These are phyloP conservation scores for Sapajus apella DNA, from an alignment of 2,113 vertebrate genomes.

Conservation along the genomic window DNA sequence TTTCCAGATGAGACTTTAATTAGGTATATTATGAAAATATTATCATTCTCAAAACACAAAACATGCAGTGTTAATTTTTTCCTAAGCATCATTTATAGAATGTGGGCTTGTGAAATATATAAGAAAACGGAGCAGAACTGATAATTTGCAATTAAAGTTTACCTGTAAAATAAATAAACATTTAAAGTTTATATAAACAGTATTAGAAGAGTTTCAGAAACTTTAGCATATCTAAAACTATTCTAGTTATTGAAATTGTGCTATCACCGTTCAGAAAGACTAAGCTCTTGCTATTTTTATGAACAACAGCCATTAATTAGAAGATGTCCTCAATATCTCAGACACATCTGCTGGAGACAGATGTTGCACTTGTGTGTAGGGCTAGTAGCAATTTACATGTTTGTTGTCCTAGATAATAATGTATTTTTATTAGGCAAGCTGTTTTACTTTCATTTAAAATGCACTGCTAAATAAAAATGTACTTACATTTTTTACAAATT, in stretches of 20 bases:
- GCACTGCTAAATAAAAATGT: not conserved
- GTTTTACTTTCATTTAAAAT: not conserved
- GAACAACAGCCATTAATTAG: not conserved
- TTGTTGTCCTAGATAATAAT: not conserved
- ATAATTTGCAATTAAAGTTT: not conserved
- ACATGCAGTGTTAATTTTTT: not conserved
- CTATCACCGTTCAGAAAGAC: not conserved
- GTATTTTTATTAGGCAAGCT: not conserved
- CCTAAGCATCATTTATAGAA: not conserved
- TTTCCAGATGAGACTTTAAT: conserved; percentile 40
- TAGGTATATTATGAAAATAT: conserved; percentile 18
- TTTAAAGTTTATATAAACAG: not conserved
- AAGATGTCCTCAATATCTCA: not conserved
- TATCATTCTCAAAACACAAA: not conserved
- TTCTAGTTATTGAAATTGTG: not conserved
- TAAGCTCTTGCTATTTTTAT: not conserved
- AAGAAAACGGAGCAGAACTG: not conserved
- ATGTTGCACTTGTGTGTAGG: not conserved
- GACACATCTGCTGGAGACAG: not conserved
- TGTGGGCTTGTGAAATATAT: not conserved
- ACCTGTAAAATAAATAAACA: not conserved
- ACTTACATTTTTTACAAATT: not conserved
- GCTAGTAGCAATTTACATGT: not conserved
- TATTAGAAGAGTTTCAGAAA: not conserved
- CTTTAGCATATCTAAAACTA: not conserved